Evolutionary conservation across 2,113 vertebrate genomes (phyloP), one percentile per base, ranked within the genome.

Genomic region (Piaya cayana): DNA sequence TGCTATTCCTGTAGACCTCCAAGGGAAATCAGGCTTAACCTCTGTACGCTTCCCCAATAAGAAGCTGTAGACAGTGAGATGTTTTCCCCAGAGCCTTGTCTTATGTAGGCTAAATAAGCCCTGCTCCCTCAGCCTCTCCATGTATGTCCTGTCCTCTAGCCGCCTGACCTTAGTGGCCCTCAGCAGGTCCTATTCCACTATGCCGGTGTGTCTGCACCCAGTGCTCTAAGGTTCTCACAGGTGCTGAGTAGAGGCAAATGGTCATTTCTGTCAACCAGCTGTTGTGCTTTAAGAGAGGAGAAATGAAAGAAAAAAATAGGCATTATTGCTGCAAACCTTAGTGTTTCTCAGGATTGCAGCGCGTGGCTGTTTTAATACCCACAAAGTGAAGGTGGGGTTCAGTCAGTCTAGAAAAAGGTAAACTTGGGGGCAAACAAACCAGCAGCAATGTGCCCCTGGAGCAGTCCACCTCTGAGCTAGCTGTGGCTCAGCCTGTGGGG

Each of bases 181-280:
- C 43, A 17, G 11, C 26, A 37, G 49, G 20, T 43, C 34, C 55
- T 60, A 22, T 29, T 80, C 9, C 49, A 32, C 34, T 20, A 11
- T 30, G 32, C 69, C 50, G 11, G 0, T 26, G 14, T 53, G 12
- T 59, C 63, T 65, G 90, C 30, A 26, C 36, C n/a, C 37, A 17
- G 25, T 39, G 49, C 76, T 67, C 43, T 27, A 15, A 39, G 45
- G 16, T 9, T 79, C 15, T 55, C 30, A 8, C 8, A 50, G n/a
- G n/a, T 1, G 1, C 36, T 45, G 47, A 74, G 56, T 37, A 63
- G 47, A 81, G 30, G n/a, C 0, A 0, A 70, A 50, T 22, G 9
- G 19, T 37, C 30, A 12, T 85, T 91, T 90, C 78, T 90, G 30
- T 58, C 69, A 70, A 15, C 14, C 36, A 84, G n/a, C 27, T 84